Conservation (phyloP, 2,888 invertebrate genomes). For the Eristalis tenax region DNA sequence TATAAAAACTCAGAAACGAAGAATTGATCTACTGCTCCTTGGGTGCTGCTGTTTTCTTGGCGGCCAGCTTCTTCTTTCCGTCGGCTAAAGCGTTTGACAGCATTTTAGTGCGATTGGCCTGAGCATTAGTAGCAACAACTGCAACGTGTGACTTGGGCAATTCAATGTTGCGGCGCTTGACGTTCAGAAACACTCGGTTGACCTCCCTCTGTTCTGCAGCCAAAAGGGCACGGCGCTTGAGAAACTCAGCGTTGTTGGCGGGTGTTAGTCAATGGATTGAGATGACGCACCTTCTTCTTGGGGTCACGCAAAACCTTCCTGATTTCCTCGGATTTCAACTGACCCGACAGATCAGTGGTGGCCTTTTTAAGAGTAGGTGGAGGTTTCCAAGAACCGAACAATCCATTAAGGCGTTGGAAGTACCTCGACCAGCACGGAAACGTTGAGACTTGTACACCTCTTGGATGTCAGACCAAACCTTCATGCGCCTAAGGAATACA, state of each 20-base stretch:
- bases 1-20: slow-evolving; percentile 64
- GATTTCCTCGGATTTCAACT: slow-evolving; percentile 97
- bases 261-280: slow-evolving; percentile 96
- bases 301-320: slow-evolving; percentile 94
- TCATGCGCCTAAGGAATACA: slow-evolving; percentile 94
- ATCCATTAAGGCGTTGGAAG: slow-evolving; percentile 93
- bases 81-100: slow-evolving; percentile 77
- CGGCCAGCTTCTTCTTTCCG: slow-evolving; percentile 78
- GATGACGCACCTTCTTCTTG: slow-evolving; percentile 91
- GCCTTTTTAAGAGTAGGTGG: slow-evolving; percentile 91
- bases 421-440: slow-evolving; percentile 99
- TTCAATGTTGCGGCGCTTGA: slow-evolving; percentile 86
- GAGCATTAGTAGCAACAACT: slow-evolving; percentile 78
- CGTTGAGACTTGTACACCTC: slow-evolving; percentile 99
- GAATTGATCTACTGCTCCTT: slow-evolving; percentile 74
- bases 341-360: slow-evolving; percentile 95
- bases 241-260: slow-evolving; percentile 93
- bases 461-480: slow-evolving; percentile 98
- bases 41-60: slow-evolving; percentile 76
- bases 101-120: slow-evolving; percentile 78
- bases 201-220: slow-evolving; percentile 86
- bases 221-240: slow-evolving; percentile 91
- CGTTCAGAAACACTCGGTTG: slow-evolving; percentile 84
- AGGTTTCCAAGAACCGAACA: slow-evolving; percentile 97
- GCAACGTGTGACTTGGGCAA: slow-evolving; percentile 80